phyloP scores from a whole-genome alignment of 2,888 invertebrate genomes.

The Oxytorus armatus region DNA sequence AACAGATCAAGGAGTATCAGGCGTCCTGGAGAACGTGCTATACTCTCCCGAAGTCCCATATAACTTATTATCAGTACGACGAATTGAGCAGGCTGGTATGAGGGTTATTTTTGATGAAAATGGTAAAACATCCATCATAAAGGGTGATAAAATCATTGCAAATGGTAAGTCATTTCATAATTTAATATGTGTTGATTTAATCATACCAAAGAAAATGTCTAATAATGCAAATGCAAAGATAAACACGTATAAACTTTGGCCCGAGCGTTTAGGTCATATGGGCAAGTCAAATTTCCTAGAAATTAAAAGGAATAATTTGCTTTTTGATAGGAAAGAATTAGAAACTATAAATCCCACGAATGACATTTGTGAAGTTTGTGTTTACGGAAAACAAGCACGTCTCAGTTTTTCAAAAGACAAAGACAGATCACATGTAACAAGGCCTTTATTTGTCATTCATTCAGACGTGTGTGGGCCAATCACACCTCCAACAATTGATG shows the following conservation, averaged over 20 bases:
- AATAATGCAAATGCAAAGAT: slow-evolving; percentile 9
- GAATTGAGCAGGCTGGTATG: slow-evolving; percentile 74
- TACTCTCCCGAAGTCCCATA: slow-evolving; percentile 76
- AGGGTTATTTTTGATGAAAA: slow-evolving; percentile 74
- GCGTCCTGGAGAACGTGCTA: slow-evolving; percentile 70
- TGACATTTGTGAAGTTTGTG: no score
- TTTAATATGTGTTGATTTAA: slow-evolving; percentile 66
- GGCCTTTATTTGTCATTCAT: no score
- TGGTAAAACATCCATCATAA: slow-evolving; percentile 71
- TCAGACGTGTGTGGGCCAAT: no score
- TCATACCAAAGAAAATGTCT: slow-evolving; percentile 8
- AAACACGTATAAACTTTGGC: slow-evolving; percentile 71
- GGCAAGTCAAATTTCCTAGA: slow-evolving; percentile 72
- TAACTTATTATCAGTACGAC: slow-evolving; percentile 76
- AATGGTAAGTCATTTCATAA: slow-evolving; percentile 72
- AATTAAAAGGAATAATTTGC: slow-evolving; percentile 62
- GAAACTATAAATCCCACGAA: not conserved
- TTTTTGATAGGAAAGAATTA: slow-evolving; percentile 14
- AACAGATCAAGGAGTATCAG: slow-evolving; percentile 70
- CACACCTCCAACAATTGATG: no score
- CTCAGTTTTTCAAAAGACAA: not conserved
- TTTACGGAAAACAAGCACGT: not conserved
- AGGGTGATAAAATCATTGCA: slow-evolving; percentile 66
- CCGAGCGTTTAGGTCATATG: slow-evolving; percentile 74
- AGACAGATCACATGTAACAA: not conserved